A percentile compares a stretch with the other conserved stretches of the same genome.
These are phyloP conservation scores for Polyodon spathula DNA, from an alignment of 2,113 vertebrate genomes.

Conservation along the genomic window DNA sequence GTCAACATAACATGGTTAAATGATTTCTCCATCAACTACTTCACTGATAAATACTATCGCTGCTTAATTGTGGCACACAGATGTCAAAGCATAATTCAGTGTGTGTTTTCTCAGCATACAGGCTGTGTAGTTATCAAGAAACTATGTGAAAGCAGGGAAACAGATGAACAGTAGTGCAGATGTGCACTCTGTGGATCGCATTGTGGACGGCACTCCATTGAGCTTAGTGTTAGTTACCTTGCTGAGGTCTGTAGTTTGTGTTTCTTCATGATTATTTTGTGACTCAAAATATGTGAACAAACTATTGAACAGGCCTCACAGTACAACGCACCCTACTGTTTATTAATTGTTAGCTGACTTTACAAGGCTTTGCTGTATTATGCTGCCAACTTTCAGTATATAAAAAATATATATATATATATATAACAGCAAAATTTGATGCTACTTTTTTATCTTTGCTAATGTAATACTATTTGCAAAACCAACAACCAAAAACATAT, in stretches of 20 bases:
- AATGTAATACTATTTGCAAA: conserved; percentile 21
- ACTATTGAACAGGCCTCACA: too few species aligned
- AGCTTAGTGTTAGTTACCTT: not conserved
- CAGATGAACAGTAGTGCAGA: conserved; percentile 30
- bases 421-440: conserved; percentile 3
- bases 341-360: too few species aligned
- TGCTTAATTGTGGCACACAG: conserved; percentile 13
- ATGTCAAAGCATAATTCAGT: conserved; percentile 22
- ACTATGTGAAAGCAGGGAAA: conserved; percentile 39
- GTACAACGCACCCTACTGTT: too few species aligned
- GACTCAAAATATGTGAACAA: too few species aligned
- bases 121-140: conserved; percentile 46
- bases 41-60: not conserved
- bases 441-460: conserved; percentile 28
- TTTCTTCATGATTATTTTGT: not conserved
- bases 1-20: too few species aligned
- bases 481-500: conserved; percentile 34
- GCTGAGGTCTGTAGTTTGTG: not conserved
- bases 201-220: not conserved
- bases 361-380: not conserved
- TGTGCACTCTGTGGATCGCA: conserved; percentile 11
- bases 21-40: too few species aligned
- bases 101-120: conserved; percentile 47
- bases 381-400: not conserved
- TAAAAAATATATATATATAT: not conserved